These are phyloP conservation scores for Drosophila albomicans DNA, from an alignment of 1,140 invertebrate species.

Conservation along the genomic window DNA sequence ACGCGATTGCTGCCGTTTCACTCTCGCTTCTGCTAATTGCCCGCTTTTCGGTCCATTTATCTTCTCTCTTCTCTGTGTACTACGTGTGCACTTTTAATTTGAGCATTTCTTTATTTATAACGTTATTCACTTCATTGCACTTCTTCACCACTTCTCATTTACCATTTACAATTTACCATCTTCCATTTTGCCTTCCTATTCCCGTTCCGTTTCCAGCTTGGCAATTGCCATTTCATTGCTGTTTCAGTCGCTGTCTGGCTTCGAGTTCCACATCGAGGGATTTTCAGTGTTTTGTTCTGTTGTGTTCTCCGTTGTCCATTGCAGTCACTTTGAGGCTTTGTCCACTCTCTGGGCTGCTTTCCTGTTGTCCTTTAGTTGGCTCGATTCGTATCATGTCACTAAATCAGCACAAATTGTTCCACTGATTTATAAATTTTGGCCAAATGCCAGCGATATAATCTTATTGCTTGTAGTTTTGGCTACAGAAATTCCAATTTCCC, in stretches of 20 bases:
- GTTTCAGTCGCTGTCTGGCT: not conserved
- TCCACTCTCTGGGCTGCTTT: constrained; percentile 24
- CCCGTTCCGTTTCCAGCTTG: not conserved
- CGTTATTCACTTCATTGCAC: constrained; percentile 74
- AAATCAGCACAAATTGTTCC: constrained; percentile 81
- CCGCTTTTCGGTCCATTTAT: constrained; percentile 69
- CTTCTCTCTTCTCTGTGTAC: constrained; percentile 24
- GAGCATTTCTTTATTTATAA: constrained; percentile 76
- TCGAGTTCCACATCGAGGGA: not conserved
- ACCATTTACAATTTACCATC: not conserved
- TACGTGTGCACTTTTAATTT: constrained; percentile 70
- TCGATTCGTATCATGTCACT: constrained; percentile 77
- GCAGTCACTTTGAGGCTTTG: constrained; percentile 47
- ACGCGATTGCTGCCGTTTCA: constrained; percentile 24
- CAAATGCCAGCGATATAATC: constrained; percentile 75
- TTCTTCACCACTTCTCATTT: constrained; percentile 8
- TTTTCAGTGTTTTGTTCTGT: not conserved
- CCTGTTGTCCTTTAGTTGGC: constrained; percentile 52
- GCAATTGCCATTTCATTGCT: not conserved
- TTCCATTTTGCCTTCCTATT: not conserved
- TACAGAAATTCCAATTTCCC: constrained; percentile 1
- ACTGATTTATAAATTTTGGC: constrained; percentile 81
- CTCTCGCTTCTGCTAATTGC: constrained; percentile 55
- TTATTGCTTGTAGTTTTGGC: constrained; percentile 69
- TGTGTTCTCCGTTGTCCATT: not conserved